Base-by-base conservation (phyloP, 2,113 vertebrate species). In the Apus apus region DNA sequence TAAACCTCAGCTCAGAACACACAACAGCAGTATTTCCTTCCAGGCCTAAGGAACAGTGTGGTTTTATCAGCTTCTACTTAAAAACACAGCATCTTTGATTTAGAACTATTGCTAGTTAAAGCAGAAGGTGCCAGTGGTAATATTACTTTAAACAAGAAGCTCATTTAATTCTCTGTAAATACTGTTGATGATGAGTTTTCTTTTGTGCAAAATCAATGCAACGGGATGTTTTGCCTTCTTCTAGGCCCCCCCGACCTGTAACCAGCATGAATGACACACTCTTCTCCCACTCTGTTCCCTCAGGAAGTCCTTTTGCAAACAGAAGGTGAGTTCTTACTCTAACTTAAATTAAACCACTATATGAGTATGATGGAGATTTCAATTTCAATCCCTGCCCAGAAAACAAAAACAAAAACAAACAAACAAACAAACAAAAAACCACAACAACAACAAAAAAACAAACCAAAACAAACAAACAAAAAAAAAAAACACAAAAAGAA, bases 231-330 rank as follows among this genome's bases (percentile, higher is more conserved):
- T 87, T 96, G 13, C 77, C 56, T 79, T 72, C 40, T 88, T 94
- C 84, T 96, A 99, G 99, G 99, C 99, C 99, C 51, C 99, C 99
- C 21, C 98, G 99, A 99, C 99, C 99, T 71, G 98, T 99, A 93
- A 99, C 98, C 97, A 98, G 98, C 98, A 98, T 98, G 98, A 99
- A 98, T 5, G 99, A 99, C 94, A 98, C 98, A 84, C 96, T 99
- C 54, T 98, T 99, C 97, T 99, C 99, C 94, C 99, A 99, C 97
- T 99, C 99, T 78, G 99, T 99, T 97, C 99, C 99, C 96, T 99
- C 99, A 99, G 99, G 99, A 98, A 99, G 99, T 94, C 99, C 99
- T 84, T 99, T 99, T 97, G 98, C 99, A 97, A 99, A 98, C 97
- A 99, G 99, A 98, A 99, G 98, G 99, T 99, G 97, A 99, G 99